Base-by-base conservation (phyloP, 2,888 invertebrate genomes). In the Orchesella flavescens region DNA sequence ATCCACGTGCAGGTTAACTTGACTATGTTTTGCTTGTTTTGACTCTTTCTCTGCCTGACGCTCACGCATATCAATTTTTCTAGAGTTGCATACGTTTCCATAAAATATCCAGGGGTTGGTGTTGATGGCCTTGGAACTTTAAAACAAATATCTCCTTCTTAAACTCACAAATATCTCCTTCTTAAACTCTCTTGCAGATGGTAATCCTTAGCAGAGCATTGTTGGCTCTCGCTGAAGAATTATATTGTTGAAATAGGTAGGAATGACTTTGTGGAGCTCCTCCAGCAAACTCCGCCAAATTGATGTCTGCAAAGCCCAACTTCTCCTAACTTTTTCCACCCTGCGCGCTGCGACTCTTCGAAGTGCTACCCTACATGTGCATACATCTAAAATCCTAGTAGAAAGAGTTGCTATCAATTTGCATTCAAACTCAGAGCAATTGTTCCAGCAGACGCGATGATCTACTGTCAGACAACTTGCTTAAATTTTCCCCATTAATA, bases 401-500 rank as follows among this genome's bases (percentile, higher is more conserved):
- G 89, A 89, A 49, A 91, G 90, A 88, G 91, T 92, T 75, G 92
- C 92, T 15, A 91, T 90, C 89, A 92, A 91, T 87, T 92, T 91
- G 89, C 92, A 92, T 15, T 89, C 89, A 88, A 92, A 93, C 44
- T 89, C 88, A 87, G 91, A 92, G 72, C 90, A 89, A 34, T 89
- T 89, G 74, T 90, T 89, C 92, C 92, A 92, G 77, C 90, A 88
- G 10, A 92, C 92, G 76, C 90, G 89, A 88, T 92, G 91, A 83
- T 91, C 91, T 63, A 89, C 89, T 15, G 92, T 90, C 90, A 34
- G 91, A 91, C 57, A 90, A 89, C 85, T 96, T 95, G 91, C 95
- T 94, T 91, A 98, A 98, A 89, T 93, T 96, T 76, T 98, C 98
- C 79, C 98, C 98, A 92, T 98, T 97, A 87, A 97, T 92, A 83